phyloP scores from a whole-genome alignment of 2,797 vertebrate species.

The Kryptolebias ocellatus region DNA sequence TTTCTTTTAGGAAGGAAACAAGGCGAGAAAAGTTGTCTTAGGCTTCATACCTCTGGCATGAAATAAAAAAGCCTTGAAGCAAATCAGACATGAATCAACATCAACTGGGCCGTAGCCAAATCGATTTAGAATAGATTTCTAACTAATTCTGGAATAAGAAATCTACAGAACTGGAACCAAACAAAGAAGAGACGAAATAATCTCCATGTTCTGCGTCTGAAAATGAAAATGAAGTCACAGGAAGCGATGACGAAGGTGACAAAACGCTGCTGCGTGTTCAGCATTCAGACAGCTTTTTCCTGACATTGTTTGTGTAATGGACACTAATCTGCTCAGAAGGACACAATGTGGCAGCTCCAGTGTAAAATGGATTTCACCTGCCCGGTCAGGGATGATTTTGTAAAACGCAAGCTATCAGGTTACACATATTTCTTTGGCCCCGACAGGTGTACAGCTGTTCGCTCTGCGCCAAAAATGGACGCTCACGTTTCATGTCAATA shows the following conservation, averaged over 20 bases:
- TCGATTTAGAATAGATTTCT: too few relatives aligned
- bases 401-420: conserved; percentile 27
- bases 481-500: conserved; percentile 12
- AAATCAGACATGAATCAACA: neutral
- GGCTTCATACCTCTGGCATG: neutral
- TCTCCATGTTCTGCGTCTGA: too few relatives aligned
- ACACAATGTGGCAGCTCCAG: neutral
- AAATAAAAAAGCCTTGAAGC: neutral
- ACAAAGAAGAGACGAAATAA: too few relatives aligned
- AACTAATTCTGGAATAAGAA: too few relatives aligned
- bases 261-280: too few relatives aligned
- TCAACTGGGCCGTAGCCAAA: too few relatives aligned
- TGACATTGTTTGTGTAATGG: conserved; percentile 10
- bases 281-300: neutral
- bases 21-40: neutral
- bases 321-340: neutral
- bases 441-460: conserved; percentile 28
- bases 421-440: conserved; percentile 29
- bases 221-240: too few relatives aligned
- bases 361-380: neutral
- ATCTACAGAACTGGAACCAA: too few relatives aligned
- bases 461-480: conserved; percentile 2
- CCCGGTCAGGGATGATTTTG: neutral
- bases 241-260: too few relatives aligned
- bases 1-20: conserved; percentile 19